These are phyloP conservation scores for Brachyptera risi DNA, from an alignment of 2,888 invertebrate genomes.

Conservation along the genomic window DNA sequence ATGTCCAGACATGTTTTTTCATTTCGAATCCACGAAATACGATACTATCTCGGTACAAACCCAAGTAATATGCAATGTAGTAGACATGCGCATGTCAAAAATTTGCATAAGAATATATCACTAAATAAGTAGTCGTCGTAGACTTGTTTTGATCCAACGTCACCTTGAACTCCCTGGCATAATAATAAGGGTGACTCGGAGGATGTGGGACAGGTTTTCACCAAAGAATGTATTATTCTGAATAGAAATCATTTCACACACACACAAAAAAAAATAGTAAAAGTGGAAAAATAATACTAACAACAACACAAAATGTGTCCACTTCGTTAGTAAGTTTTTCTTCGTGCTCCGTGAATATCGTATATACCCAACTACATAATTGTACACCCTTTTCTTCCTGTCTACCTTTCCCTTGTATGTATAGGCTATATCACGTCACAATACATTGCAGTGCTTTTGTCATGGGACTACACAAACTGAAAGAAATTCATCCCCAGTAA, in stretches of 20 bases:
- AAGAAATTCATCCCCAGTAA: not conserved
- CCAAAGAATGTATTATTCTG: too few species aligned
- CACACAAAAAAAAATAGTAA: too few species aligned
- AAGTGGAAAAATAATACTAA: not conserved
- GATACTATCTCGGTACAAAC: too few species aligned
- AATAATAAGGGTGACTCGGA: not conserved
- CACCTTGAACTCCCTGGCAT: not conserved
- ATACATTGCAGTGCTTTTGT: not conserved
- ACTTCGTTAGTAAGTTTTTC: conserved; percentile 6
- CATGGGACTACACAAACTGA: not conserved
- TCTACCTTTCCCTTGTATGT: too few species aligned
- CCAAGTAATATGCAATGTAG: too few species aligned
- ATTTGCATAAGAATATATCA: conserved; percentile 8
- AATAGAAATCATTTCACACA: too few species aligned
- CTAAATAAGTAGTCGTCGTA: not conserved
- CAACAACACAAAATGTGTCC: not conserved
- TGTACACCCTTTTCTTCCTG: not conserved
- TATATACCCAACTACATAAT: not conserved
- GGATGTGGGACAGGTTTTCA: too few species aligned
- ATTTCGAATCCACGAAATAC: too few species aligned
- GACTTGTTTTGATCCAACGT: not conserved
- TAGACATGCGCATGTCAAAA: too few species aligned
- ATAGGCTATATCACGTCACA: too few species aligned
- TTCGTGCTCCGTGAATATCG: not conserved
- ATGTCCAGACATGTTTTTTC: too few species aligned